Conservation (phyloP, 2,797 vertebrate genomes). For the Clarias fuscus region DNA sequence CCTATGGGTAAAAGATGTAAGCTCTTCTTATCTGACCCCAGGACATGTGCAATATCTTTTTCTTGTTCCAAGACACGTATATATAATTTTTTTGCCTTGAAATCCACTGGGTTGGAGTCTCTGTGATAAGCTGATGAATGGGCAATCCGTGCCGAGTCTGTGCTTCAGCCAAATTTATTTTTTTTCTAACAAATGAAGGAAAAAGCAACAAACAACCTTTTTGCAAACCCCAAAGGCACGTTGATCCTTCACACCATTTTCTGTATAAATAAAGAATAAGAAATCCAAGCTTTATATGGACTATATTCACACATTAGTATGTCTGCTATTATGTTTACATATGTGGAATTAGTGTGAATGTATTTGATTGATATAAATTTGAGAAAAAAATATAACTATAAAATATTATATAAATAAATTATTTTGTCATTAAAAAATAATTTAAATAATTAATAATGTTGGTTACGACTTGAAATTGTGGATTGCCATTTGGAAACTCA, state of each 20-base stretch:
- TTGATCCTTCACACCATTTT: constrained; percentile 15
- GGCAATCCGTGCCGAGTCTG: neutral
- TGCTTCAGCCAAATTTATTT: neutral
- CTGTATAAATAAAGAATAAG: constrained; percentile 4
- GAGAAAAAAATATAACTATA: too few relatives aligned
- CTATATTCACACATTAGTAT: too few relatives aligned
- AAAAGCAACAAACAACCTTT: neutral
- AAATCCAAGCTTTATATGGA: neutral
- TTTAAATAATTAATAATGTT: too few relatives aligned
- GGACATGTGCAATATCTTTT: neutral
- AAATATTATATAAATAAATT: too few relatives aligned
- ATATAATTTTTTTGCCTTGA: neutral
- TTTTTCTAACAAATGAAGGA: neutral
- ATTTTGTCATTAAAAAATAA: too few relatives aligned
- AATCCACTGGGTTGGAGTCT: neutral
- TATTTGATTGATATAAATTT: too few relatives aligned
- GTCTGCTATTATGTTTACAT: neutral
- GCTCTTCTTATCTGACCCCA: neutral
- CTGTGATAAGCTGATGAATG: neutral
- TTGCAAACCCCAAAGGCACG: neutral
- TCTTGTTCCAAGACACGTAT: neutral
- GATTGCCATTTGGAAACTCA: too few relatives aligned
- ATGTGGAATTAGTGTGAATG: too few relatives aligned
- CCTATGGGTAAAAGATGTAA: too few relatives aligned
- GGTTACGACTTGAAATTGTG: too few relatives aligned